Evolutionary conservation across 2,113 vertebrate genomes (phyloP).

Genomic region (Cavia aperea): DNA sequence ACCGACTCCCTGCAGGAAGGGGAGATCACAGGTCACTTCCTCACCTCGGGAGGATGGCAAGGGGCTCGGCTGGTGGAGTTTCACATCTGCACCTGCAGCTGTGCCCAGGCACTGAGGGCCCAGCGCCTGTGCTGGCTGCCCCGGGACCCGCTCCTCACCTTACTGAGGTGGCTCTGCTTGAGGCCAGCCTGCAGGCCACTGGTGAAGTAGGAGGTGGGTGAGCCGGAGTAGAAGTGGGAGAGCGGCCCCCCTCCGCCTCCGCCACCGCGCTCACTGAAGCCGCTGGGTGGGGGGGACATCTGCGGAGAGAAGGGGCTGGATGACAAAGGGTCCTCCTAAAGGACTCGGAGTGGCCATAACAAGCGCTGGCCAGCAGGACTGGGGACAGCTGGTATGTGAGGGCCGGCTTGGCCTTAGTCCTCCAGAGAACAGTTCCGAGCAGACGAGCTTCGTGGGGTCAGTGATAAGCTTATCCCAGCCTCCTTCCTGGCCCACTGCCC

Average conservation of each 20-base stretch:
- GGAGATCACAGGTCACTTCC: background rate
- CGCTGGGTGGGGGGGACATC: constrained; percentile 68
- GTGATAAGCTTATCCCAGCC: background rate
- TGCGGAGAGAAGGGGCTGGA: constrained; percentile 43
- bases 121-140: background rate
- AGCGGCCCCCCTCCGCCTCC: constrained; percentile 68
- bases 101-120: background rate
- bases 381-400: background rate
- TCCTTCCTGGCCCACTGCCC: background rate
- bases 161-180: constrained; percentile 82
- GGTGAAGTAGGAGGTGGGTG: constrained; percentile 83
- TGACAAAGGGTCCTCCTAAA: background rate
- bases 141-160: constrained; percentile 73
- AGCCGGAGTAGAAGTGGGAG: constrained; percentile 77
- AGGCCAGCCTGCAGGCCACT: constrained; percentile 79
- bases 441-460: background rate
- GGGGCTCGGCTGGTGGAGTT: background rate
- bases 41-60: background rate
- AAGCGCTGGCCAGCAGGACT: background rate
- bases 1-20: constrained; percentile 79
- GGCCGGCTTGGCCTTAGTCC: background rate
- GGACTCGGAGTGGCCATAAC: background rate
- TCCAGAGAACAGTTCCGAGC: background rate
- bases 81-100: background rate
- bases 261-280: constrained; percentile 74